Conservation (phyloP, 2,797 vertebrate species). For the Graptemys geographica region DNA sequence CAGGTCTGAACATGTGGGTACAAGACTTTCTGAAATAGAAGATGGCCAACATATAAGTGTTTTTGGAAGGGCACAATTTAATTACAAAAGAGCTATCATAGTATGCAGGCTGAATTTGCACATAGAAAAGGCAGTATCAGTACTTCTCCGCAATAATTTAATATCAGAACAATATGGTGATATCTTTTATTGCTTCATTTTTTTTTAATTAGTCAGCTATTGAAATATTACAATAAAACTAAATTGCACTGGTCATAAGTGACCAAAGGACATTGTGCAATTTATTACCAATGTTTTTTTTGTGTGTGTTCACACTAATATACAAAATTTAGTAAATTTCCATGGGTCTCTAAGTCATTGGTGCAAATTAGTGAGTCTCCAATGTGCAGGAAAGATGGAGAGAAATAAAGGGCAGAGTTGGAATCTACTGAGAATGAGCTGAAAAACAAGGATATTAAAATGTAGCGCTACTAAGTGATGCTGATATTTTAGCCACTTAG, state of each 20-base stretch:
- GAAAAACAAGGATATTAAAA: background rate
- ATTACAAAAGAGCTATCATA: background rate
- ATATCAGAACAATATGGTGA: background rate
- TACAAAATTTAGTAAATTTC: background rate
- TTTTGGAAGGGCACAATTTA: background rate
- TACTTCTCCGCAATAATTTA: background rate
- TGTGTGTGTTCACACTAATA: background rate
- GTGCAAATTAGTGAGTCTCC: background rate
- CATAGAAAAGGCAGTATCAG: background rate
- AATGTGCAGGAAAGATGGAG: background rate
- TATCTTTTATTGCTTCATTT: no score
- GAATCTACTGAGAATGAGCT: background rate
- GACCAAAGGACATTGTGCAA: background rate
- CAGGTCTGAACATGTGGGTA: background rate
- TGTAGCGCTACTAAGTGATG: background rate
- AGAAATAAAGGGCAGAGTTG: background rate
- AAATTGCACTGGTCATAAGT: background rate
- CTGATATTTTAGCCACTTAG: background rate
- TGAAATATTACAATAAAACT: background rate
- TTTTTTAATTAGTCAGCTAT: background rate
- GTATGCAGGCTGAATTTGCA: background rate
- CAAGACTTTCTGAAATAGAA: background rate
- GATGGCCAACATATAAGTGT: background rate
- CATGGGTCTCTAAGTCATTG: background rate
- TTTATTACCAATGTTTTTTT: background rate